Base-by-base conservation (phyloP, 2,888 invertebrate species). In the Limenitis camilla region DNA sequence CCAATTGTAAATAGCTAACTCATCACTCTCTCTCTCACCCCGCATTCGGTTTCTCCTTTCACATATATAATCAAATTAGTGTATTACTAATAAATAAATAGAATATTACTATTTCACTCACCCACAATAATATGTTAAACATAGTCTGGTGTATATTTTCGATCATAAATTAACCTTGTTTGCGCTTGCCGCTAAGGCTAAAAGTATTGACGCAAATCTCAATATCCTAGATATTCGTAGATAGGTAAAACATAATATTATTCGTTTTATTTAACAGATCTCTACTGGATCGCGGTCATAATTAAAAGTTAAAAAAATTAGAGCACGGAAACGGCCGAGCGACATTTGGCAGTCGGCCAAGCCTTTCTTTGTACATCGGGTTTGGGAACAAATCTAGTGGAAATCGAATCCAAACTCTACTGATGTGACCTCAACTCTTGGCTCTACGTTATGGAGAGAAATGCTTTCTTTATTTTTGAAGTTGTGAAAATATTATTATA, bases 261-360 rank as follows among this genome's bases (percentile, higher is more conserved):
- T 31, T 29, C 29, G 35, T 45, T 33, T 28, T 44, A 31, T n/a
- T 49, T 28, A 35, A n/a, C 31, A 40, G 38, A 38, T 38, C 27
- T 40, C 59, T 56, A 66, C 69, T 68, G 64, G 62, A 70, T 72
- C 67, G 64, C 61, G 66, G 63, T 67, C 67, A 74, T 76, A 72
- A 74, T 75, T 74, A 66, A 74, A 67, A 68, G 69, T 68, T 69
- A 71, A 61, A 71, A 74, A 76, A 84, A 79, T 79, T 78, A 79
- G 80, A 73, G 71, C 81, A 64, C 71, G 65, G 70, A 70, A 72
- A 74, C 72, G 69, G 74, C 75, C 65, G 71, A 69, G 68, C 66
- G 66, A 67, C 68, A 72, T 78, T 84, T 85, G 85, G 85, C 72
- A 53, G 49, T 19, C 53, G 49, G 78, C 85, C 85, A 85, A 70